Evolutionary conservation across 2,113 vertebrate species (phyloP).

Genomic region (Pipra filicauda): DNA sequence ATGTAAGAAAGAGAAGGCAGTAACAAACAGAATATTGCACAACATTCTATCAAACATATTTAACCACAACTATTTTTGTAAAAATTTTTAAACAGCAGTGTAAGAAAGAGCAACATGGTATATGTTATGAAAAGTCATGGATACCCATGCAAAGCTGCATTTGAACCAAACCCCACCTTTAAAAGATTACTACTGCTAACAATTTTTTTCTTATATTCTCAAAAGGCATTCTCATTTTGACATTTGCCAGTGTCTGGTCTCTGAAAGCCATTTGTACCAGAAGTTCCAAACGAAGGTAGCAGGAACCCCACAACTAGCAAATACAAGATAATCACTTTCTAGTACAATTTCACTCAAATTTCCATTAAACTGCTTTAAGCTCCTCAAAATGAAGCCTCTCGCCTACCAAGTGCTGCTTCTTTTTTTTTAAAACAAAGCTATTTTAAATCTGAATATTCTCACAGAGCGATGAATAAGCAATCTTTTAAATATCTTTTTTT

Average conservation of each 20-base stretch:
- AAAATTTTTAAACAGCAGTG: neutral
- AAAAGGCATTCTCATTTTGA: neutral
- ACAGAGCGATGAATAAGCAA: neutral
- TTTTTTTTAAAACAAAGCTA: neutral
- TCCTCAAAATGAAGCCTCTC: neutral
- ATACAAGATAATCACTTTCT: neutral
- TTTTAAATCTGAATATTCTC: neutral
- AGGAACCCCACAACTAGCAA: neutral
- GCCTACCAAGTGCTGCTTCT: rapidly evolving
- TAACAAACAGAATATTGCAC: neutral
- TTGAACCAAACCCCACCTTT: neutral
- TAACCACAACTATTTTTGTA: neutral
- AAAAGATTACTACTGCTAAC: neutral
- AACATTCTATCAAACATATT: neutral
- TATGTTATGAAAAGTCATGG: neutral
- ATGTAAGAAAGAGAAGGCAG: neutral
- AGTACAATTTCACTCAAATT: neutral
- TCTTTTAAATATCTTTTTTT: neutral
- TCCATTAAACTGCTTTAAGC: neutral
- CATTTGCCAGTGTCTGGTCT: neutral
- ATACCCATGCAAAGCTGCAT: neutral
- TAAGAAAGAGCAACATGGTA: neutral
- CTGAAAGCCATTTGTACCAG: neutral
- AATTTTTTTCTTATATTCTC: neutral
- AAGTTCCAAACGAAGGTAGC: neutral